Conservation (phyloP, 2,888 invertebrate genomes). For the Xanthia icteritia region DNA sequence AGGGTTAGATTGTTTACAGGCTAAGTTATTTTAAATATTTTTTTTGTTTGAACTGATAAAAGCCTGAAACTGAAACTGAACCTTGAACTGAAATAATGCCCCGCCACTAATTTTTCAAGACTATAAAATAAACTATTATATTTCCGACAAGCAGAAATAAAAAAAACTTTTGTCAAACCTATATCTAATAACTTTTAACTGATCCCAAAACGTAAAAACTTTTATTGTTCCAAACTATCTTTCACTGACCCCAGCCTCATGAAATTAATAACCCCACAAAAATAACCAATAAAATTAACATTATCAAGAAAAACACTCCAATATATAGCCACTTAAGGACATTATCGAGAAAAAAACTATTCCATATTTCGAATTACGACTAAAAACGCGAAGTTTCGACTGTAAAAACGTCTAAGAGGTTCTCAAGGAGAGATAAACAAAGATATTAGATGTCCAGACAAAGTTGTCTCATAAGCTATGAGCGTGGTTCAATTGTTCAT, state of each 20-base stretch:
- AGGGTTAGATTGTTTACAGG: conserved; percentile 38
- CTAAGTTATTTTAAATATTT: neutral
- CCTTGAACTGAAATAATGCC: neutral
- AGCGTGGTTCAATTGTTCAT: conserved; percentile 76
- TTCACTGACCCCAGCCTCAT: neutral
- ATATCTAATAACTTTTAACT: neutral
- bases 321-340: conserved; percentile 50
- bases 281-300: conserved; percentile 40
- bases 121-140: neutral
- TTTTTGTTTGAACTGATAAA: neutral
- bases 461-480: conserved; percentile 79
- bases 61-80: too few relatives aligned
- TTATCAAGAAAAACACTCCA: conserved; percentile 52
- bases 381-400: conserved; percentile 78
- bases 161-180: too few relatives aligned
- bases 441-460: conserved; percentile 76
- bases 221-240: neutral
- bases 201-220: neutral
- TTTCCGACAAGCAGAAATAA: neutral
- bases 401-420: conserved; percentile 82
- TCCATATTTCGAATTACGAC: conserved; percentile 75
- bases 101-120: neutral
- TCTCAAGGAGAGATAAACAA: conserved; percentile 78
- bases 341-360: conserved; percentile 72
- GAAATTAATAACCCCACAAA: conserved; percentile 33